These are phyloP conservation scores for Sprattus sprattus DNA, from an alignment of 2,113 vertebrate genomes.

Conservation along the genomic window DNA sequence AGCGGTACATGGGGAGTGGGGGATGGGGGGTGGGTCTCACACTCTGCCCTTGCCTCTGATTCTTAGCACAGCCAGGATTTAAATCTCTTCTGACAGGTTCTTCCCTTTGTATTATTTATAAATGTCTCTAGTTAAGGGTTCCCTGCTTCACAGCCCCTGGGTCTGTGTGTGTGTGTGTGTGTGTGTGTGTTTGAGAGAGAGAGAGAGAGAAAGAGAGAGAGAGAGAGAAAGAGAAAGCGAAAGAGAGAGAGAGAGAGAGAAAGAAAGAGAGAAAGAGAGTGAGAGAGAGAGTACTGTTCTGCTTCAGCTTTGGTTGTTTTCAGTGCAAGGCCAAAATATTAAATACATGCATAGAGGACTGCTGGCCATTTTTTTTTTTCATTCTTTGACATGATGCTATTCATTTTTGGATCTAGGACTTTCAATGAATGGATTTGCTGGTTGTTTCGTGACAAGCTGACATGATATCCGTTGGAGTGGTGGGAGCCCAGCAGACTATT, in stretches of 20 bases:
- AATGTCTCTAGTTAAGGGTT: constrained; percentile 64
- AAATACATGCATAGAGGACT: constrained; percentile 23
- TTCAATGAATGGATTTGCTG: too few species aligned
- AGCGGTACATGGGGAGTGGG: not conserved
- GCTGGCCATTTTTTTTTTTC: constrained; percentile 37
- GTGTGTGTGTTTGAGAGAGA: not conserved
- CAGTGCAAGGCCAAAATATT: constrained; percentile 37
- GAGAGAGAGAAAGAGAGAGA: not conserved
- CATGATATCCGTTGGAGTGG: not conserved
- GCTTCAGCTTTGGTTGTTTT: constrained; percentile 26
- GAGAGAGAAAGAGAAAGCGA: not conserved
- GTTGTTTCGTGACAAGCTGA: too few species aligned
- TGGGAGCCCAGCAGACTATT: too few species aligned
- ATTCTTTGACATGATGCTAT: constrained; percentile 45
- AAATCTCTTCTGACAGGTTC: constrained; percentile 63
- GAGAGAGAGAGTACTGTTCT: not conserved
- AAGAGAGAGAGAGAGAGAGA: not conserved
- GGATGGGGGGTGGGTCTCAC: constrained; percentile 18
- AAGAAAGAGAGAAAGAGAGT: too few species aligned
- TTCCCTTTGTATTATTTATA: constrained; percentile 70
- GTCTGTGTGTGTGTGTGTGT: constrained; percentile 35
- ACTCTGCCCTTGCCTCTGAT: constrained; percentile 50
- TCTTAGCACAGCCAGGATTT: constrained; percentile 51
- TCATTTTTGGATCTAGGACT: not conserved
- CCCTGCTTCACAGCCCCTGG: constrained; percentile 49